Base-by-base conservation (phyloP, 2,888 invertebrate species). In the Synanthedon andrenaeformis region DNA sequence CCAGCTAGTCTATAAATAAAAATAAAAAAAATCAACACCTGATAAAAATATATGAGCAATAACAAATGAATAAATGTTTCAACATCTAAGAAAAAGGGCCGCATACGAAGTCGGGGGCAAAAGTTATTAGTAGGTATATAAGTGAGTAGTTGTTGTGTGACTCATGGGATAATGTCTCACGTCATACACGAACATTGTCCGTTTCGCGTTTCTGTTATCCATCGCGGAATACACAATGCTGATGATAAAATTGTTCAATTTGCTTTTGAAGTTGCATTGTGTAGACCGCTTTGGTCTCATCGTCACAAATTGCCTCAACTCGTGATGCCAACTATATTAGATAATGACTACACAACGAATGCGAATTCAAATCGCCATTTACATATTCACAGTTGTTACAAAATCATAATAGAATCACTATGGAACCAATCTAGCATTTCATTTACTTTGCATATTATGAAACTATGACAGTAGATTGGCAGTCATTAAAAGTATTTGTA, bases 231-330 rank as follows among this genome's bases (percentile, higher is more conserved):
- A 66, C 63, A 79, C 73, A 78, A 77, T 74, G 67, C 65, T 77
- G 76, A 81, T 82, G 74, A 80, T 63, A 76, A 84, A 82, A 84
- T 85, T 82, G 79, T 78, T 71, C 72, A 82, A 84, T 82, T 85
- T 82, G 72, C 75, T 75, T 66, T 69, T 76, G 76, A 76, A 77
- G 17, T 49, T 17, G 49, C 23, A 5, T 28, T 51, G 55, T 57
- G 63, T 57, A 61, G 58, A 64, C 59, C 70, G 72, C 66, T 64
- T 66, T 65, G 65, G 23, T 23, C 23, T 23, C 23, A 5, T 23
- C 23, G 23, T 23, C 23, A 66, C 75, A 76, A 81, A 79, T 82
- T 81, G 78, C 68, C 60, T 64, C 70, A 66, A 62, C 67, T 64
- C 69, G 70, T 65, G 64, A 66, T 73, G 76, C 76, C 78, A 75